These are phyloP conservation scores for Cyclophora punctaria DNA, from an alignment of 2,888 invertebrate genomes.

Conservation along the genomic window DNA sequence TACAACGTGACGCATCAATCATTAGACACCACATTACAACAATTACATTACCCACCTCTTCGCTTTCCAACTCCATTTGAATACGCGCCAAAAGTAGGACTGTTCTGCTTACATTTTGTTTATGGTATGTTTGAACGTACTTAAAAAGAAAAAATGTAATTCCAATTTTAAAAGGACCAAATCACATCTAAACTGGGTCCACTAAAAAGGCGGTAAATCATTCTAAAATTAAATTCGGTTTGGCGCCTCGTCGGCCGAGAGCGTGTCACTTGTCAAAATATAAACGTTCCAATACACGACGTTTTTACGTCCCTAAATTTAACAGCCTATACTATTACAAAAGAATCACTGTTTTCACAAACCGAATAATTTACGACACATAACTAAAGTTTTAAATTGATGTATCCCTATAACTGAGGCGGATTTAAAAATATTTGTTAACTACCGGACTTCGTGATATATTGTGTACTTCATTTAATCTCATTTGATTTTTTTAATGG, in stretches of 20 bases:
- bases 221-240: constrained; percentile 55
- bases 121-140: too few species aligned
- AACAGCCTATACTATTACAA: constrained; percentile 71
- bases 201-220: constrained; percentile 54
- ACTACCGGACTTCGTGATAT: constrained; percentile 51
- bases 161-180: too few species aligned
- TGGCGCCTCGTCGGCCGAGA: constrained; percentile 28
- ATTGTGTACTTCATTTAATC: constrained; percentile 21
- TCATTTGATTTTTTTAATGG: constrained; percentile 20
- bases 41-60: too few species aligned
- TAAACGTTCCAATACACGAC: constrained; percentile 30
- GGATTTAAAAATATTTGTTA: constrained; percentile 50
- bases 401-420: constrained; percentile 9
- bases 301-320: constrained; percentile 60
- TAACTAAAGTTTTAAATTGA: constrained; percentile 29
- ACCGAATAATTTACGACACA: constrained; percentile 56
- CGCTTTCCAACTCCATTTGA: too few species aligned
- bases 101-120: too few species aligned
- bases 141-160: too few species aligned
- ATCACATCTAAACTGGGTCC: constrained; percentile 14
- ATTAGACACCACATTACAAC: background rate
- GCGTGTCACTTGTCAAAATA: constrained; percentile 27
- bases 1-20: background rate
- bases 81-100: too few species aligned
- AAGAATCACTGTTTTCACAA: constrained; percentile 69